These are phyloP conservation scores for Acromyrmex echinatior DNA, from an alignment of 1,140 invertebrate species.

Conservation along the genomic window DNA sequence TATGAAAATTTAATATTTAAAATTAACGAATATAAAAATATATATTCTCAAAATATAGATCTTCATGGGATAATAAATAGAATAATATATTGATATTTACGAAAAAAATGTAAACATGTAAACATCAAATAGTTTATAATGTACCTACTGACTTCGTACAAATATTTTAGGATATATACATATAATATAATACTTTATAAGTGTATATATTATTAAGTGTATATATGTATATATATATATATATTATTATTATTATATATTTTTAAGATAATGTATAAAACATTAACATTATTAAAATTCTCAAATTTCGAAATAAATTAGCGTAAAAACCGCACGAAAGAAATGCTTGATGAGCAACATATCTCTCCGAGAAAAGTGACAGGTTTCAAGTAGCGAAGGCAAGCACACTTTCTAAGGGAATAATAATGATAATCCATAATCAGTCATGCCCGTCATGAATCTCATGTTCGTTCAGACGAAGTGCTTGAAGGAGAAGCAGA, in stretches of 20 bases:
- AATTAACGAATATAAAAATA: background rate
- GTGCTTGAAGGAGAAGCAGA: background rate
- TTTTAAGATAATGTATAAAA: background rate
- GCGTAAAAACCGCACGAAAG: background rate
- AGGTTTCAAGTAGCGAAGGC: background rate
- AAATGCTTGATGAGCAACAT: background rate
- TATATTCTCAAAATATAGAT: background rate
- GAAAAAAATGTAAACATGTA: background rate
- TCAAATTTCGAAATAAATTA: background rate
- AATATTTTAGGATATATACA: background rate
- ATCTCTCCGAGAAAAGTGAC: background rate
- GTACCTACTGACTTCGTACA: background rate
- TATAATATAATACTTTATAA: too few relatives aligned
- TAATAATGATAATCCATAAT: conserved; percentile 58
- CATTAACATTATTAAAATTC: background rate
- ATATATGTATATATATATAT: too few relatives aligned
- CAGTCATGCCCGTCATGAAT: conserved; percentile 21
- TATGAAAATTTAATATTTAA: conserved; percentile 11
- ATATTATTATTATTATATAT: too few relatives aligned
- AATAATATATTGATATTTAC: background rate
- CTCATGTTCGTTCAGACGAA: background rate
- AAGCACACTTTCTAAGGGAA: conserved; percentile 36
- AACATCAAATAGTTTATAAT: background rate
- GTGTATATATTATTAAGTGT: too few relatives aligned
- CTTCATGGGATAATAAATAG: background rate